phyloP scores from a whole-genome alignment of 1,140 invertebrate species.

The Cydia pomonella region DNA sequence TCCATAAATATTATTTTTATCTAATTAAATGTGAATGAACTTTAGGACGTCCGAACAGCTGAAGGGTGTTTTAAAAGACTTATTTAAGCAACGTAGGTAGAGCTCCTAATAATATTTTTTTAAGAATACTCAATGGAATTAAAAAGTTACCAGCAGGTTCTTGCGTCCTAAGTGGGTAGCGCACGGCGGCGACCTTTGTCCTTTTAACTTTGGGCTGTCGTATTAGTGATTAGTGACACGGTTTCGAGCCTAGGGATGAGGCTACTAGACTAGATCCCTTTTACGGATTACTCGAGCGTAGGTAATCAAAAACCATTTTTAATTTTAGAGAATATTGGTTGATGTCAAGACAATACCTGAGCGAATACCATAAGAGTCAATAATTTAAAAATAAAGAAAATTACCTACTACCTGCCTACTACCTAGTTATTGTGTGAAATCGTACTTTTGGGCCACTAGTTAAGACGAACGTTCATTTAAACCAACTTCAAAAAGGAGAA shows the following conservation, averaged over 20 bases:
- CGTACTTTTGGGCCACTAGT: no score
- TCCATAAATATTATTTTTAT: neutral
- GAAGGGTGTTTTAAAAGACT: neutral
- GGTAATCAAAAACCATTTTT: neutral
- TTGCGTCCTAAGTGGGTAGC: neutral
- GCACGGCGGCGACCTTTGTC: conserved; percentile 24
- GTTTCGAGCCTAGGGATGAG: neutral
- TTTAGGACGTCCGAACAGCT: conserved; percentile 2
- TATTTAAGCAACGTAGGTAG: neutral
- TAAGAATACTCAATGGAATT: neutral
- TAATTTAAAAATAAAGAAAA: no score
- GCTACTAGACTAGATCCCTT: conserved; percentile 7
- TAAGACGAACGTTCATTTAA: no score
- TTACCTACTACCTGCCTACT: no score
- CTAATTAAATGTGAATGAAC: conserved; percentile 16
- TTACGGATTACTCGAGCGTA: neutral
- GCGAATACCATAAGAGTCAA: neutral
- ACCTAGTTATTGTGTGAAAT: no score
- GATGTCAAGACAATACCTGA: no score
- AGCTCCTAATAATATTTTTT: neutral
- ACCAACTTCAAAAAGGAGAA: no score
- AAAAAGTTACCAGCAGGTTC: neutral
- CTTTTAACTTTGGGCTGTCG: conserved; percentile 4
- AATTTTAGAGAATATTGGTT: neutral
- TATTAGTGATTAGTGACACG: conserved; percentile 7